These are phyloP conservation scores for Nannoperca obscura DNA, from an alignment of 2,797 vertebrate genomes.

Conservation along the genomic window DNA sequence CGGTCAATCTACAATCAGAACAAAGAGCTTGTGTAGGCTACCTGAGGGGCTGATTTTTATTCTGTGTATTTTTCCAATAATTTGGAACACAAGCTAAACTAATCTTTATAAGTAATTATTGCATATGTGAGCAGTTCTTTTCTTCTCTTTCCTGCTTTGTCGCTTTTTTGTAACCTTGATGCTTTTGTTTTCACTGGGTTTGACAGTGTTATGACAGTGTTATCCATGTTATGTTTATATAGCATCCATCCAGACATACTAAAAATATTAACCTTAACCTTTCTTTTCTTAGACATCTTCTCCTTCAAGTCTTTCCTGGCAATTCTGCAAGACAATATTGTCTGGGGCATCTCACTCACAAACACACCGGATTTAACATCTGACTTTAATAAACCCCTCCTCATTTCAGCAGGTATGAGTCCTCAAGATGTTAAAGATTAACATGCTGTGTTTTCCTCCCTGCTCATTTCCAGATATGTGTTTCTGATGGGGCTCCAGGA, in stretches of 20 bases:
- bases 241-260: neutral
- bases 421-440: constrained; percentile 57
- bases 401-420: constrained; percentile 39
- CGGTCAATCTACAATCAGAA: constrained; percentile 49
- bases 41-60: constrained; percentile 42
- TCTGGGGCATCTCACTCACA: constrained; percentile 23
- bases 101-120: constrained; percentile 43
- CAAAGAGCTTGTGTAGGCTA: constrained; percentile 64
- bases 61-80: constrained; percentile 61
- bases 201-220: neutral
- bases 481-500: constrained; percentile 98
- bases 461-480: constrained; percentile 88
- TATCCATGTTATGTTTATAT: neutral
- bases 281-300: neutral
- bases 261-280: neutral
- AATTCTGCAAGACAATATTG: neutral
- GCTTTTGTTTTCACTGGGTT: neutral
- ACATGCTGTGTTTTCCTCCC: constrained; percentile 44
- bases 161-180: neutral
- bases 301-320: neutral
- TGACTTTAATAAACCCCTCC: constrained; percentile 58
- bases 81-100: constrained; percentile 56
- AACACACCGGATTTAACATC: constrained; percentile 47
- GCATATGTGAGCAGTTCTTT: constrained; percentile 22
- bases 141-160: constrained; percentile 13